Evolutionary conservation across 1,140 invertebrate species (phyloP).

Genomic region (Hypsibius dujardini): DNA sequence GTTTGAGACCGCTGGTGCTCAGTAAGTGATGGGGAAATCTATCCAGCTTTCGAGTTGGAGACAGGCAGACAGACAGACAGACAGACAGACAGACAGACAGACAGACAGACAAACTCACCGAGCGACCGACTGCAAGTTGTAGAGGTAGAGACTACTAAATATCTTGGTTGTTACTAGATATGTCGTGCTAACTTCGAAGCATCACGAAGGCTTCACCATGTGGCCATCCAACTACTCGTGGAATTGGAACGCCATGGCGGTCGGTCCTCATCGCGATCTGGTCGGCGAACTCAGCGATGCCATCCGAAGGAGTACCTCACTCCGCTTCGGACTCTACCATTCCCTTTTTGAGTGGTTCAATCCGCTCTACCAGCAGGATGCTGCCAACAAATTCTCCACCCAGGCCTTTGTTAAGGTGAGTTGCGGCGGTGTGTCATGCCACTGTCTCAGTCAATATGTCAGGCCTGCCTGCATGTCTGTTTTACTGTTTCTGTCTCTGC

Average conservation of each 20-base stretch:
- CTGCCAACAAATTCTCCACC: constrained; percentile 26
- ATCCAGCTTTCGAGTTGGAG: no score
- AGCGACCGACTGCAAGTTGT: no score
- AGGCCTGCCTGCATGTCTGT: no score
- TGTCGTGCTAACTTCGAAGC: constrained; percentile 30
- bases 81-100: no score
- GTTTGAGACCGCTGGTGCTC: constrained; percentile 55
- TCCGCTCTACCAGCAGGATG: constrained; percentile 28
- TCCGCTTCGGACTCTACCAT: constrained; percentile 36
- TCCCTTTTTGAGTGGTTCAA: constrained; percentile 35
- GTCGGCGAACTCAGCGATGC: constrained; percentile 34
- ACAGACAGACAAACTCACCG: no score
- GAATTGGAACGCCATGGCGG: constrained; percentile 32
- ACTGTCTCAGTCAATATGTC: no score
- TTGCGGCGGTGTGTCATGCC: no score
- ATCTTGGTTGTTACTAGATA: constrained; percentile 26
- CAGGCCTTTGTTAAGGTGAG: constrained; percentile 27
- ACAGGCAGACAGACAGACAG: no score
- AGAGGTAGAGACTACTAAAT: no score
- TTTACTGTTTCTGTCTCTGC: no score
- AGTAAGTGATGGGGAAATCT: no score
- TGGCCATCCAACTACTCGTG: constrained; percentile 29
- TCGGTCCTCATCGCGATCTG: constrained; percentile 32
- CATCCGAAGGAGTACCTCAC: constrained; percentile 30
- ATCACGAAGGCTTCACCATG: constrained; percentile 31